A percentile compares a stretch with the other conserved stretches of the same genome.
phyloP scores from a whole-genome alignment of 2,113 vertebrate genomes.

The Myrmecobius fasciatus region DNA sequence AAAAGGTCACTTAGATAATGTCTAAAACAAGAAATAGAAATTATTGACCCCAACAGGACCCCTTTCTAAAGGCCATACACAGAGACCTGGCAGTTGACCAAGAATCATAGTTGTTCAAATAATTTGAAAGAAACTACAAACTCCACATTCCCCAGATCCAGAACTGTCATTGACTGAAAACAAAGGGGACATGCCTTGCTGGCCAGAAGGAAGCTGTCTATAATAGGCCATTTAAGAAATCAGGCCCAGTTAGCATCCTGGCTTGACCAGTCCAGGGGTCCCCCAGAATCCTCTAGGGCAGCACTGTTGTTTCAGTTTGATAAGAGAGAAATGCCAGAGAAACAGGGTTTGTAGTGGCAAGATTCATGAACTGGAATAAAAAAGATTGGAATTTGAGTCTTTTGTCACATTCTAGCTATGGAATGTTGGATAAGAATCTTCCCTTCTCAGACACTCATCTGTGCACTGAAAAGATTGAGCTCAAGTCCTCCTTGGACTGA shows the following conservation, averaged over 20 bases:
- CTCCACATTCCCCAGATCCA: constrained; percentile 25
- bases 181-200: constrained; percentile 31
- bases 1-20: constrained; percentile 35
- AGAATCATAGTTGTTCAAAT: constrained; percentile 62
- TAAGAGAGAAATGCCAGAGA: not conserved
- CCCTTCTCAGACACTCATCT: not conserved
- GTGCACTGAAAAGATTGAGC: not conserved
- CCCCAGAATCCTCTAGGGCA: not conserved
- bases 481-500: not conserved
- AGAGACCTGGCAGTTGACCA: constrained; percentile 69
- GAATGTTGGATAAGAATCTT: not conserved
- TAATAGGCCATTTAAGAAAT: constrained; percentile 52
- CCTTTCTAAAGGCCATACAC: constrained; percentile 67
- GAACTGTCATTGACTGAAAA: not conserved
- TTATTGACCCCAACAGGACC: constrained; percentile 57
- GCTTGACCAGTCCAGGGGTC: not conserved
- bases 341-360: not conserved
- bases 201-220: constrained; percentile 41
- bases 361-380: not conserved
- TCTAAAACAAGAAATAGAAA: constrained; percentile 65
- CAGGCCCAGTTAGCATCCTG: not conserved
- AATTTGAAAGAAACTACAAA: constrained; percentile 48
- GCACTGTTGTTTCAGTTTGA: not conserved
- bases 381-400: not conserved
- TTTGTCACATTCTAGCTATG: not conserved